Base-by-base conservation (phyloP, 2,888 invertebrate genomes). In the Sinodicranocentrus sp. region DNA sequence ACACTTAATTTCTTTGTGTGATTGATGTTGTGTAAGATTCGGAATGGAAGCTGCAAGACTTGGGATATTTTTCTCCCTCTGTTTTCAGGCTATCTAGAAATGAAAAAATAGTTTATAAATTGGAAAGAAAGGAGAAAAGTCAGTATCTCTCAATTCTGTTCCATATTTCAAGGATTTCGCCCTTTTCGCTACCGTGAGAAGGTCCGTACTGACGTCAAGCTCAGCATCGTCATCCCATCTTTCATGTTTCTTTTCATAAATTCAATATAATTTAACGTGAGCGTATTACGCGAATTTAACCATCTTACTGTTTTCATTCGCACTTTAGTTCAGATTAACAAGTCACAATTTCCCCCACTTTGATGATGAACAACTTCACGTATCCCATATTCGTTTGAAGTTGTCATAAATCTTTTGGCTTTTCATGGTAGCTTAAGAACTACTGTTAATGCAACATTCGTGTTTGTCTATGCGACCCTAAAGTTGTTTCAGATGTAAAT, bases 331-430 rank as follows among this genome's bases (percentile, higher is more conserved):
- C 15, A 48, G 44, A 43, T 28, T 52, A n/a, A 52, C 52, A 59
- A 59, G 25, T 19, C 59, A 59, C 17, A 26, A 15, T 54, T 10
- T 54, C 28, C 25, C 23, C 48, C 23, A 23, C 13, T 48, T 21
- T 44, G 19, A 68, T 77, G 77, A 77, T 77, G 59, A 77, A 77
- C 26, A 33, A 67, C 67, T 44, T 68, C 23, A 57, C 67, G 21
- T 59, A 68, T 68, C 28, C 26, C 76, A 33, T 33, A 28, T 75
- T 75, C 61, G 44, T 21, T 77, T 63, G 33, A 43, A 68, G 13
- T 8, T 59, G 59, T 77, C 68, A 59, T 75, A 75, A 76, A 67
- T 77, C 44, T 68, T 48, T 54, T 25, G 17, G 1, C 54, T 57
- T 52, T 52, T 54, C n/a, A 67, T 23, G 17, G 15, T 13, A 59